phyloP scores from a whole-genome alignment of 2,888 invertebrate species.

The Lasioglossum vierecki region DNA sequence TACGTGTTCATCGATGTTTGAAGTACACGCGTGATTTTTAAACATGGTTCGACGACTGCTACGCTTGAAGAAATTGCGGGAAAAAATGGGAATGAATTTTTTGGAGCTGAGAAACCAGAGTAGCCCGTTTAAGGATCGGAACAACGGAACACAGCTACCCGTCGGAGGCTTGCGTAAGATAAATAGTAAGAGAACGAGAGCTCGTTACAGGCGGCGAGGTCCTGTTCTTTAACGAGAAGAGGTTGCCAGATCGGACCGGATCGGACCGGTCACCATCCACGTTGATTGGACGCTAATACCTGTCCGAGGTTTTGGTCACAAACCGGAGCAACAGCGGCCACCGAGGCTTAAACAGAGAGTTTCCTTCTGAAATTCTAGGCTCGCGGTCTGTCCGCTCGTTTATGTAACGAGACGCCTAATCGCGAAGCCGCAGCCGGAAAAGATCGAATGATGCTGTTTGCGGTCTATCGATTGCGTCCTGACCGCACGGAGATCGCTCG shows the following conservation, averaged over 20 bases:
- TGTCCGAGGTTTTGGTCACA: constrained; percentile 45
- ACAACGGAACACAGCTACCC: constrained; percentile 35
- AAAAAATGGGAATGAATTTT: too few species aligned
- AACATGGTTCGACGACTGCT: too few species aligned
- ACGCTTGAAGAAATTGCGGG: too few species aligned
- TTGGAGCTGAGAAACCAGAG: too few species aligned
- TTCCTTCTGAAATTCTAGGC: constrained; percentile 60
- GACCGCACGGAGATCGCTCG: background rate
- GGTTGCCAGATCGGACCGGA: constrained; percentile 18
- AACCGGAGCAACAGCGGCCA: constrained; percentile 22
- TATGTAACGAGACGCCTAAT: constrained; percentile 43
- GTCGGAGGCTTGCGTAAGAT: constrained; percentile 53
- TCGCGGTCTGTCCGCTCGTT: constrained; percentile 41
- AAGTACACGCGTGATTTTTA: too few species aligned
- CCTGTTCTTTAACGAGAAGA: constrained; percentile 55
- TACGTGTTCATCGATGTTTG: too few species aligned
- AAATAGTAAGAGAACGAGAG: constrained; percentile 22
- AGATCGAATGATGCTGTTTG: constrained; percentile 40
- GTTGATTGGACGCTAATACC: constrained; percentile 48
- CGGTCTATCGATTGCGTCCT: constrained; percentile 18
- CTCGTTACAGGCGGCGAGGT: constrained; percentile 52
- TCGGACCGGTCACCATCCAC: constrained; percentile 34
- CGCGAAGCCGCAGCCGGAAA: constrained; percentile 31
- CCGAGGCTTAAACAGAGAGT: constrained; percentile 26
- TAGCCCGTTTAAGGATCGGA: constrained; percentile 23